Conservation (phyloP, 1,140 invertebrate species). For the Radopholus similis region DNA sequence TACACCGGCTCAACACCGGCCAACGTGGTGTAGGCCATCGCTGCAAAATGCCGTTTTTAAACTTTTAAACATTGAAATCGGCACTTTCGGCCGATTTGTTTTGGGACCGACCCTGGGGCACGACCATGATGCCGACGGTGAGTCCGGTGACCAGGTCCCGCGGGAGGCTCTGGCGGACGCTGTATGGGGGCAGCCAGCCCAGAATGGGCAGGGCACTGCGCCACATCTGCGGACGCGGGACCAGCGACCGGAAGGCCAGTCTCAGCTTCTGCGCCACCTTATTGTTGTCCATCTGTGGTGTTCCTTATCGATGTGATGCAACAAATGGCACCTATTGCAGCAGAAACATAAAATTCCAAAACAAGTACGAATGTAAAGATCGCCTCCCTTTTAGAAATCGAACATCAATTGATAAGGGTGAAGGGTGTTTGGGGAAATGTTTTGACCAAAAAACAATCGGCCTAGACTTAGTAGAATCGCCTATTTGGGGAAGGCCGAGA, state of each 20-base stretch:
- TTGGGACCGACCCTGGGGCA: conserved; percentile 56
- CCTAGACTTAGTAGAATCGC: too few species aligned
- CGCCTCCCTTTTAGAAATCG: too few species aligned
- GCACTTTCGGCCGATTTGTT: too few species aligned
- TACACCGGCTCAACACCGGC: conserved; percentile 62
- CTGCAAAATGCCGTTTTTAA: conserved; percentile 15
- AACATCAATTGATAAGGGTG: too few species aligned
- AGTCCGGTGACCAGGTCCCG: conserved; percentile 60
- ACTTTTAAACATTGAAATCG: neutral
- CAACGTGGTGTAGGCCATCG: conserved; percentile 62
- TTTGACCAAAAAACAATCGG: too few species aligned
- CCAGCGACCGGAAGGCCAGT: neutral
- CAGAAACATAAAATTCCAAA: neutral
- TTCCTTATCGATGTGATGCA: neutral
- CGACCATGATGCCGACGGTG: conserved; percentile 62
- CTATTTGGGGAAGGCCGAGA: too few species aligned
- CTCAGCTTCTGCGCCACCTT: neutral
- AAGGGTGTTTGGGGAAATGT: too few species aligned
- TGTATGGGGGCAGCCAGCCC: conserved; percentile 54
- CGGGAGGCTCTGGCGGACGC: conserved; percentile 44
- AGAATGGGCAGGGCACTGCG: conserved; percentile 39
- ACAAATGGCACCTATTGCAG: neutral
- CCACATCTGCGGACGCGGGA: conserved; percentile 14
- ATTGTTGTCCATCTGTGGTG: neutral
- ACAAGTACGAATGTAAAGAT: neutral